A percentile compares a stretch with the other conserved stretches of the same genome.
Evolutionary conservation across 23 tunicate species (phyloP).

Genomic region (Aplidium turbinatum): DNA sequence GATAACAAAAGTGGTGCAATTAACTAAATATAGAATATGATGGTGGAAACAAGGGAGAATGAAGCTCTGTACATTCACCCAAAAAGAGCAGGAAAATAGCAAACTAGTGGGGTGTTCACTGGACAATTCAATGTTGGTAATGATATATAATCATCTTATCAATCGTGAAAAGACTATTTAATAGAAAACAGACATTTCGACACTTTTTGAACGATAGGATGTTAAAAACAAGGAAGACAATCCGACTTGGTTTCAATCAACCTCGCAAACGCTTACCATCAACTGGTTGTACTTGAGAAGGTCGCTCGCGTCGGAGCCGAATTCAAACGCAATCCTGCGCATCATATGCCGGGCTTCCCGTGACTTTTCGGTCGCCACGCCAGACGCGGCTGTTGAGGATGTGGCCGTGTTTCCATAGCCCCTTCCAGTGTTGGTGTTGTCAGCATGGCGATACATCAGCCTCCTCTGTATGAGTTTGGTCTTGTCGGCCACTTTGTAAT

Average conservation of each 20-base stretch:
- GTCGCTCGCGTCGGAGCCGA: constrained; percentile 85
- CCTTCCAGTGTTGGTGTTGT: constrained; percentile 36
- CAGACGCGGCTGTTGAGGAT: constrained; percentile 11
- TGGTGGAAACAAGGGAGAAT: too few species aligned
- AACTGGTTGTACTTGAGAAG: constrained; percentile 92
- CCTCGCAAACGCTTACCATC: constrained; percentile 78
- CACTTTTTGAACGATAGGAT: too few species aligned
- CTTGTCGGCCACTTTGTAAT: constrained; percentile 72
- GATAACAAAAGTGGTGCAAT: not conserved
- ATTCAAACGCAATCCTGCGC: constrained; percentile 90
- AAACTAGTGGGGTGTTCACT: too few species aligned
- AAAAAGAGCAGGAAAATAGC: too few species aligned
- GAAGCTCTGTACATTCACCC: too few species aligned
- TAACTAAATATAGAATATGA: too few species aligned
- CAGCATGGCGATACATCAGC: constrained; percentile 84
- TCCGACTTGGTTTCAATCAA: too few species aligned
- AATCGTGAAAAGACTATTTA: too few species aligned
- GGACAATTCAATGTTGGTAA: too few species aligned
- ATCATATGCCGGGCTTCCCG: constrained; percentile 89
- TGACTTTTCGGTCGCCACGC: constrained; percentile 55
- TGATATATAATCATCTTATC: too few species aligned
- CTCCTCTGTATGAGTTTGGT: constrained; percentile 72
- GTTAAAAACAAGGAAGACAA: too few species aligned
- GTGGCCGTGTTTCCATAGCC: constrained; percentile 13
- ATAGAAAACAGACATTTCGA: too few species aligned